phyloP scores from a whole-genome alignment of 2,113 vertebrate genomes.

The Acanthisitta chloris region DNA sequence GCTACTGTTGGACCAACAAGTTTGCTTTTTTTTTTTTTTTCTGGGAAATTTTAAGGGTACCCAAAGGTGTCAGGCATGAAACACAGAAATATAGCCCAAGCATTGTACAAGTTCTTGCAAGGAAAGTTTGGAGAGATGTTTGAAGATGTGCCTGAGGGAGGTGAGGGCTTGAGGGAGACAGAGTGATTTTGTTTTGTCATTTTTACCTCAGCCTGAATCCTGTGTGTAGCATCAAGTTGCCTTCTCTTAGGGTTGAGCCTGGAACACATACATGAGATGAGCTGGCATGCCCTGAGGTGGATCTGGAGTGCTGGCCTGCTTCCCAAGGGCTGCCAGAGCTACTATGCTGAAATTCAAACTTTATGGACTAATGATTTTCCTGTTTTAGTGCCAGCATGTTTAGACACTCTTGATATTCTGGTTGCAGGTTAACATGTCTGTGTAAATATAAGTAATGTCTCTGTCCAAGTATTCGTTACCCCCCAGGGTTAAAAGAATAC shows the following conservation, averaged over 20 bases:
- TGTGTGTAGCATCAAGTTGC: not conserved
- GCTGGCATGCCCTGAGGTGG: not conserved
- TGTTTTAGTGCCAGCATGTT: not conserved
- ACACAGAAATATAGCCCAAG: not conserved
- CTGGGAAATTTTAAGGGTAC: not conserved
- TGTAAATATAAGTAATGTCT: not conserved
- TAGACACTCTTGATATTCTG: not conserved
- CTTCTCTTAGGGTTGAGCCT: not conserved
- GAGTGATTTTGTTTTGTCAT: not conserved
- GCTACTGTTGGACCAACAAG: not conserved
- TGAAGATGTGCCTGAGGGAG: not conserved
- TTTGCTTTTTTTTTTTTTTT: not conserved
- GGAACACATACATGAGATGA: not conserved
- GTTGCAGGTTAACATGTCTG: not conserved
- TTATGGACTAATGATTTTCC: not conserved
- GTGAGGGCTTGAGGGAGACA: not conserved
- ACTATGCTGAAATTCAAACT: not conserved
- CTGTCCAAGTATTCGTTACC: not conserved
- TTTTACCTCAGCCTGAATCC: not conserved
- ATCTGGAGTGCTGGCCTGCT: not conserved
- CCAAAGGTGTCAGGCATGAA: not conserved
- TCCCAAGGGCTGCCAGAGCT: conserved; percentile 25
- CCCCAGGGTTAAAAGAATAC: not conserved
- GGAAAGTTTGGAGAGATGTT: not conserved
- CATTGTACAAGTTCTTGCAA: not conserved